Evolutionary conservation across 1,140 invertebrate genomes (phyloP), one percentile per base, ranked within the genome.

Genomic region (Tetranychus cinnabarinus): DNA sequence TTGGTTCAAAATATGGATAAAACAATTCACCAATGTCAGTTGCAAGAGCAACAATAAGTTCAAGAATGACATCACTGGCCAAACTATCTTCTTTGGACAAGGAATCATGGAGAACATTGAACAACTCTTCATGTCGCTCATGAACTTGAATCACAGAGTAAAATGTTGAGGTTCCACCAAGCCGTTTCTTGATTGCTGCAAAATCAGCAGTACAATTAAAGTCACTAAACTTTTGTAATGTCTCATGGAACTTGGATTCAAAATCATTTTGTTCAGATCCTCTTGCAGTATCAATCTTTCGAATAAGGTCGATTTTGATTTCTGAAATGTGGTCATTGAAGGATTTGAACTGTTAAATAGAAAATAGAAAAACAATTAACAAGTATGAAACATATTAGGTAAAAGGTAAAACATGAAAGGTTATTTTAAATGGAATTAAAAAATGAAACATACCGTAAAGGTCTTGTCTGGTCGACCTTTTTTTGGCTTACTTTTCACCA

Each of bases 21-120:
- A 93, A 92, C 61, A 91, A 86, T 68, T 81, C 79, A 66, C 85
- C 80, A 31, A 95, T 72, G 73, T 93, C 89, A 72, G 82, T 80
- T 7, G 85, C 84, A 48, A 89, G 69, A 45, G 88, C 85, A 42
- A 88, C 83, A 5, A 87, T 72, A 61, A 92, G 76, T 82, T 90
- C 86, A 56, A 93, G 73, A 56, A 88, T 72, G 15, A 86, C 81
- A 68, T 90, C 83, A 10, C 86, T 69, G 64, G 79, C 85, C 54
- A 87, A 70, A 42, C 77, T 75, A 67, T 87, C 80, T 64, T 78
- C 79, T 35, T 79, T 74, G 63, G 78, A 74, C 50, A 91, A 71
- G 74, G 84, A 81, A 68, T 81, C 81, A 36, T 84, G 71, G 2
- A 92, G 69, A 31, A 78, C 72, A 39, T 81, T 74, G 31, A 88